Evolutionary conservation across 2,888 invertebrate genomes (phyloP), one percentile per base, ranked within the genome.

Genomic region (Dasysyrphus albostriatus): DNA sequence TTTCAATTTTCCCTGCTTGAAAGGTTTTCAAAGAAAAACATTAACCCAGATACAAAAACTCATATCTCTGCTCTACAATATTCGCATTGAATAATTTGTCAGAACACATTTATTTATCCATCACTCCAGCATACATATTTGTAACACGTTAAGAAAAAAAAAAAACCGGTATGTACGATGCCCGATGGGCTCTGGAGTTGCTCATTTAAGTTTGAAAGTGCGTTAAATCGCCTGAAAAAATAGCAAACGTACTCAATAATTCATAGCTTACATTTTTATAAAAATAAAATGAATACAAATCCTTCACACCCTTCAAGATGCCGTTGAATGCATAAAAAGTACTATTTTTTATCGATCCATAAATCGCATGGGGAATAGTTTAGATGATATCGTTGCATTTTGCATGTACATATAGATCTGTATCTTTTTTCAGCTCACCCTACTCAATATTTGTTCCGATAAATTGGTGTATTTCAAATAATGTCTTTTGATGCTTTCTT

Each of bases 211-310:
- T 16, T 47, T 16, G 47, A 74, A 75, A 81, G 54, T 83, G 83
- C 83, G 78, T 83, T 78, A 69, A 78, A 83, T 83, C 73, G 83
- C 73, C 83, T 78, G 83, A 78, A 78, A 83, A 78, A 73, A 83
- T 78, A 83, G 72, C 72, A 77, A 83, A 83, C 65, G 37, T 54
- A 59, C 63, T 72, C 1, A 24, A 24, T 65, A 56, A 19, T 65
- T 51, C 72, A 65, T 77, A 32, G 29, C 29, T 76, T 29, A 34
- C 61, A 19, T 59, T 19, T 34, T 34, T 10, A 16, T 42, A 49
- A 58, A 1, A 42, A 29, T 32, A 37, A 39, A 29, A 10, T 42
- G 61, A 44, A 75, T 51, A 75, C 44, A 58, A 16, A 37, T 37
- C 29, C 14, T 29, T 54, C 56, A 58, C 56, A 34, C 56, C 34